A percentile compares a stretch with the other conserved stretches of the same genome.
phyloP scores from a whole-genome alignment of 2,888 invertebrate species.

The Tetropium fuscum region DNA sequence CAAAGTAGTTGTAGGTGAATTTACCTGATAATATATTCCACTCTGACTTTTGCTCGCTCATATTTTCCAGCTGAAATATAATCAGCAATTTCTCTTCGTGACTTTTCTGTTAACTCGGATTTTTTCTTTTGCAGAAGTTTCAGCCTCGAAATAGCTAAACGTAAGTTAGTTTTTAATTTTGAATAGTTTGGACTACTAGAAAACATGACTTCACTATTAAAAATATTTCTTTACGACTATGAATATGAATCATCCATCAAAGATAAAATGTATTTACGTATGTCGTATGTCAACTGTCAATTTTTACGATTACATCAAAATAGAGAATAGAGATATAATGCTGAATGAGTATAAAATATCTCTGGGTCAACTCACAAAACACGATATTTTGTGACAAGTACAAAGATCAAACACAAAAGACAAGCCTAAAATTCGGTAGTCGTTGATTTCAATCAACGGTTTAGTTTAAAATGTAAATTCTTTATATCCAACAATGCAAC shows the following conservation, averaged over 20 bases:
- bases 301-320: not conserved
- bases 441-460: too few relatives aligned
- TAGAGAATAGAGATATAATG: not conserved
- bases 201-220: slow-evolving; percentile 74
- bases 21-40: slow-evolving; percentile 95
- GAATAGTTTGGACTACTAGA: slow-evolving; percentile 93
- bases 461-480: too few relatives aligned
- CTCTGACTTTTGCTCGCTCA: slow-evolving; percentile 94
- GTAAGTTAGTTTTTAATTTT: slow-evolving; percentile 96
- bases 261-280: not conserved
- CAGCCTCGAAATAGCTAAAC: slow-evolving; percentile 92
- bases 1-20: slow-evolving; percentile 23
- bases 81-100: slow-evolving; percentile 97
- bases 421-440: too few relatives aligned
- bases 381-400: too few relatives aligned
- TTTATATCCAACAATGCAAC: too few relatives aligned
- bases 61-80: slow-evolving; percentile 88
- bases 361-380: too few relatives aligned
- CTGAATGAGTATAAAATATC: too few relatives aligned
- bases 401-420: too few relatives aligned
- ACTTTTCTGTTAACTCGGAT: slow-evolving; percentile 95
- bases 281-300: slow-evolving; percentile 1
- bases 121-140: slow-evolving; percentile 98
- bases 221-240: not conserved
- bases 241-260: slow-evolving; percentile 4